phyloP scores from a whole-genome alignment of 2,888 invertebrate species.

The Lasioglossum lativentre region DNA sequence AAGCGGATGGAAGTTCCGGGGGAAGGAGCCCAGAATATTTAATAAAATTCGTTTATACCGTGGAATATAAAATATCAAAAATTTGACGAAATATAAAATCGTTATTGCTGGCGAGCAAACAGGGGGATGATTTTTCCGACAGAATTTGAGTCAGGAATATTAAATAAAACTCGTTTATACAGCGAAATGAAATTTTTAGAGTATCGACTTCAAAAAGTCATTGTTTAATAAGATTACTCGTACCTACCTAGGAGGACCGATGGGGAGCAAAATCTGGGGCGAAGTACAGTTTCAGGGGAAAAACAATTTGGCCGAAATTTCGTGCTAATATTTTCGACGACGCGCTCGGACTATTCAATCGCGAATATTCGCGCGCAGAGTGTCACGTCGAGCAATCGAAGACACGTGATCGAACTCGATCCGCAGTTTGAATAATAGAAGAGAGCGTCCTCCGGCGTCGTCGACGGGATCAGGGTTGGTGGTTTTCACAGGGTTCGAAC shows the following conservation, averaged over 20 bases:
- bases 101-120: background rate
- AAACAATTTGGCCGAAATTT: background rate
- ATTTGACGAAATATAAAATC: background rate
- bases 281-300: background rate
- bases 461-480: background rate
- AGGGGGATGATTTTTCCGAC: background rate
- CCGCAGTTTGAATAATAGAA: slow-evolving; percentile 1
- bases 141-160: background rate
- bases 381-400: background rate
- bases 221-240: background rate
- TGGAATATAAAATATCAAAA: background rate
- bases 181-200: background rate
- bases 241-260: background rate
- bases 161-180: background rate
- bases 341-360: background rate
- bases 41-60: background rate
- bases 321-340: background rate
- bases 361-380: background rate
- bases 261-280: background rate
- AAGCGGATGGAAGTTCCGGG: background rate
- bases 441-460: background rate
- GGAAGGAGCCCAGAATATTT: background rate
- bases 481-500: background rate
- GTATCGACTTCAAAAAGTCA: background rate
- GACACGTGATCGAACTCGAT: background rate